These are phyloP conservation scores for Drosophila merina DNA, from an alignment of 2,888 invertebrate species.

Conservation along the genomic window DNA sequence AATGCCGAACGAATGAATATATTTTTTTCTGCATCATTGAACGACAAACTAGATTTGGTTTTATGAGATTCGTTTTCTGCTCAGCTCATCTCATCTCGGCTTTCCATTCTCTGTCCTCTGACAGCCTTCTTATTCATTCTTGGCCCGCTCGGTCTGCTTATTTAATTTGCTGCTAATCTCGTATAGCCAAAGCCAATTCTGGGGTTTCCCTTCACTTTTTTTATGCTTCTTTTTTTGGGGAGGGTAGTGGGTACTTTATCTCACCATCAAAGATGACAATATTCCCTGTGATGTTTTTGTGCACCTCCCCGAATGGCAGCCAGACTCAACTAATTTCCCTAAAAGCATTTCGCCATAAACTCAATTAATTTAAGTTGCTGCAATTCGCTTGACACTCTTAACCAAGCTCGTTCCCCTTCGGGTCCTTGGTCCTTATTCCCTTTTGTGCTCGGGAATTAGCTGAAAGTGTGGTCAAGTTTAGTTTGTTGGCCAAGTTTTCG, in stretches of 20 bases:
- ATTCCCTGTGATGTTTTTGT: slow-evolving; percentile 56
- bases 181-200: slow-evolving; percentile 65
- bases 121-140: slow-evolving; percentile 53
- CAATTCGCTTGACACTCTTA: slow-evolving; percentile 66
- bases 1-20: slow-evolving; percentile 58
- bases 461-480: slow-evolving; percentile 55
- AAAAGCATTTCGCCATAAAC: slow-evolving; percentile 79
- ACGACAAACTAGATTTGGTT: slow-evolving; percentile 78
- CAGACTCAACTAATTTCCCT: slow-evolving; percentile 70
- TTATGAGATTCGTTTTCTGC: slow-evolving; percentile 74
- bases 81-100: slow-evolving; percentile 58
- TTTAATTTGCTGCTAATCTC: slow-evolving; percentile 79
- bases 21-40: slow-evolving; percentile 77
- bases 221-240: slow-evolving; percentile 25
- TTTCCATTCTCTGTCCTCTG: slow-evolving; percentile 3
- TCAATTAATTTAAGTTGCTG: slow-evolving; percentile 75
- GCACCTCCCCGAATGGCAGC: slow-evolving; percentile 13
- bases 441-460: slow-evolving; percentile 52
- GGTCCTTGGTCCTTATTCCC: background rate
- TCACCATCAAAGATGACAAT: slow-evolving; percentile 74
- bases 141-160: slow-evolving; percentile 61
- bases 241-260: slow-evolving; percentile 46
- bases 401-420: slow-evolving; percentile 22
- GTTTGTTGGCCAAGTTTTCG: slow-evolving; percentile 17
- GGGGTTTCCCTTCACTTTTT: slow-evolving; percentile 34